These are phyloP conservation scores for Microctenopoma lineatum DNA, from an alignment of 2,797 vertebrate species.

Conservation along the genomic window DNA sequence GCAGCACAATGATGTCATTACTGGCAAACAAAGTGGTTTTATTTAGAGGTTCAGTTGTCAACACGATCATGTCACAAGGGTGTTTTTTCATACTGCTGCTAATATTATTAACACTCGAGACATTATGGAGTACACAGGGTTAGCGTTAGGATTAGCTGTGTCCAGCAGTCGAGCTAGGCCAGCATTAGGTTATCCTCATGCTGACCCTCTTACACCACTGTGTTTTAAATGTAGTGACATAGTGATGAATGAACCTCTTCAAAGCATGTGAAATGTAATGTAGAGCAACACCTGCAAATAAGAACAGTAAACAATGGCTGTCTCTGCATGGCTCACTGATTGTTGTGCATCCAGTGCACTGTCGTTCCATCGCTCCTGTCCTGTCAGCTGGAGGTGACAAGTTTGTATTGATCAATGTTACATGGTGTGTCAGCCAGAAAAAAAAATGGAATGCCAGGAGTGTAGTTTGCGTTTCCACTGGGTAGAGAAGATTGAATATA, in stretches of 20 bases:
- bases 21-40: not conserved
- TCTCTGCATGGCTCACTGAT: slow-evolving; percentile 38
- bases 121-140: not conserved
- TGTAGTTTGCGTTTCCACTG: slow-evolving; percentile 60
- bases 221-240: too few species aligned
- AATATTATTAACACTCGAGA: slow-evolving; percentile 19
- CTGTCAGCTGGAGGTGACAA: slow-evolving; percentile 64
- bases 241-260: not conserved
- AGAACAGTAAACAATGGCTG: slow-evolving; percentile 37
- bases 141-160: too few species aligned
- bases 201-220: too few species aligned
- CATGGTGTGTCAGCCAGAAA: slow-evolving; percentile 67
- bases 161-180: too few species aligned
- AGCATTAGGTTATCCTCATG: too few species aligned
- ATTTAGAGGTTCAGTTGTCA: not conserved
- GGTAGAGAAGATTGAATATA: slow-evolving; percentile 58
- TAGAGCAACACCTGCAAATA: slow-evolving; percentile 22
- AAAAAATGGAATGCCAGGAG: slow-evolving; percentile 65
- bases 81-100: slow-evolving; percentile 2
- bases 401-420: slow-evolving; percentile 76
- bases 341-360: slow-evolving; percentile 47
- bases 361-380: slow-evolving; percentile 55
- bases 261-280: slow-evolving; percentile 13
- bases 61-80: not conserved
- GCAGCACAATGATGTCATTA: not conserved